Percentiles rank a stretch among this genome's conserved stretches.
phyloP scores from a whole-genome alignment of 2,113 vertebrate species.

The Coptodon bakossiorum region DNA sequence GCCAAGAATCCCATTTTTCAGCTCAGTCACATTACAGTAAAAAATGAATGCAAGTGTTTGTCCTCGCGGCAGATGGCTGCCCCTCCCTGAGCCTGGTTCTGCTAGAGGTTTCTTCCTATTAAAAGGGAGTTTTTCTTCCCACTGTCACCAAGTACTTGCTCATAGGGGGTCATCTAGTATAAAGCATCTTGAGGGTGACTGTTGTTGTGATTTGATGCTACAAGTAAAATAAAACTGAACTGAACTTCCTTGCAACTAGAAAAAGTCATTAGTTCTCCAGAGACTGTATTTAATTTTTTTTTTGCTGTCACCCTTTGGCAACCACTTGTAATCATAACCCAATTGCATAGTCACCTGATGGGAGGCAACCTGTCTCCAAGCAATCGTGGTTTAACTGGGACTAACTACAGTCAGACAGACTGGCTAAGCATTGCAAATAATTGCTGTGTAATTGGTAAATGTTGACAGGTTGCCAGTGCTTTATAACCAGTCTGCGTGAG shows the following conservation, averaged over 20 bases:
- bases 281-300: fast-evolving
- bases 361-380: not conserved
- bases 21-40: not conserved
- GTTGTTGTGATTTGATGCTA: not conserved
- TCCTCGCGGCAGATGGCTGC: fast-evolving
- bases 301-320: not conserved
- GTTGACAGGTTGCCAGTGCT: not conserved
- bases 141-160: not conserved
- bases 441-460: not conserved
- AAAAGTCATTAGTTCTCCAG: not conserved
- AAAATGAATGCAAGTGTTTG: not conserved
- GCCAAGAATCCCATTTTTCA: not conserved
- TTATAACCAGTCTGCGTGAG: not conserved
- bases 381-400: not conserved
- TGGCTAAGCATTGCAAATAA: not conserved
- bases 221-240: fast-evolving
- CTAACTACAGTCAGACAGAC: not conserved
- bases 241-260: not conserved
- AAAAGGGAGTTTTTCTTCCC: not conserved
- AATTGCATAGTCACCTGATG: not conserved
- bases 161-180: not conserved
- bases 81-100: not conserved
- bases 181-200: not conserved
- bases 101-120: not conserved
- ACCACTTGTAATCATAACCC: not conserved